These are phyloP conservation scores for Nerophis ophidion DNA, from an alignment of 2,113 vertebrate genomes.

Conservation along the genomic window DNA sequence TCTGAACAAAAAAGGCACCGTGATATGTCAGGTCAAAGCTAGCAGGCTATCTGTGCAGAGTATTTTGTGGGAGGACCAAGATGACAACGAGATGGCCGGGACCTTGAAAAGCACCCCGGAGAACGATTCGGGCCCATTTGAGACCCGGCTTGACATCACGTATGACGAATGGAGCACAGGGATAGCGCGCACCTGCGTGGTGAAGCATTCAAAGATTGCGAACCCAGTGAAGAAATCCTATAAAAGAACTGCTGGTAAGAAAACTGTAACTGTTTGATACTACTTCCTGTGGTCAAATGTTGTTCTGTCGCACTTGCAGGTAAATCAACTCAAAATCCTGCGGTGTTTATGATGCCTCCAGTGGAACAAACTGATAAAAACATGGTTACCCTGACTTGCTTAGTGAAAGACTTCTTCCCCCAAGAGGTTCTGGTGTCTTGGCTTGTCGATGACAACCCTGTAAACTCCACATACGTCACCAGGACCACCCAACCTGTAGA, in stretches of 20 bases:
- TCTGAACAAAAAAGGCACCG: fast-evolving
- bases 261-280: neutral
- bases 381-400: slow-evolving; percentile 68
- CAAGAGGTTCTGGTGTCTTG: slow-evolving; percentile 62
- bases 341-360: slow-evolving; percentile 64
- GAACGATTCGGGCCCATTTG: fast-evolving
- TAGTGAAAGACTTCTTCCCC: slow-evolving; percentile 71
- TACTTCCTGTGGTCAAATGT: too few species aligned
- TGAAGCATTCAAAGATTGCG: fast-evolving
- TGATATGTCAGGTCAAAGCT: slow-evolving; percentile 11
- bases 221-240: fast-evolving
- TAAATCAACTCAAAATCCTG: neutral
- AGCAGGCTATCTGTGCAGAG: fast-evolving
- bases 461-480: neutral
- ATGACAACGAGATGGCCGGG: fast-evolving
- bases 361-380: slow-evolving; percentile 39
- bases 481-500: slow-evolving; percentile 46
- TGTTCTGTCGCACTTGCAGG: slow-evolving; percentile 57
- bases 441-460: slow-evolving; percentile 56
- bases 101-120: fast-evolving
- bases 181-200: slow-evolving; percentile 22
- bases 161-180: slow-evolving; percentile 56
- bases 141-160: neutral
- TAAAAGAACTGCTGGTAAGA: slow-evolving; percentile 53
- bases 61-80: slow-evolving; percentile 2